Percentiles rank a stretch among this genome's conserved stretches.
Evolutionary conservation across 2,113 vertebrate genomes (phyloP).

Genomic region (Corvus cornix): DNA sequence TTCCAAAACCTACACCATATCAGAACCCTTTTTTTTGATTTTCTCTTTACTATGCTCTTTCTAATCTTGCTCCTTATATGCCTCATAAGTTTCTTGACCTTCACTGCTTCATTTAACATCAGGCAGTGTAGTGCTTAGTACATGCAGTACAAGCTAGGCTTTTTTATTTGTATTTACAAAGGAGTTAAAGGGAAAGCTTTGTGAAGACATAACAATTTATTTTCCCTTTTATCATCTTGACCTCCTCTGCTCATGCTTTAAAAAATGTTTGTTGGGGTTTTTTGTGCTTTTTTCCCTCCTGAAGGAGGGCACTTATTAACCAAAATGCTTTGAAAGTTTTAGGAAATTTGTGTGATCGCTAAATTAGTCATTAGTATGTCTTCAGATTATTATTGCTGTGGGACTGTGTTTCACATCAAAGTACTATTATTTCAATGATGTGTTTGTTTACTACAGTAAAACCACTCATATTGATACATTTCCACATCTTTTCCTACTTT

Average conservation of each 20-base stretch:
- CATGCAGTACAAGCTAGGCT: neutral
- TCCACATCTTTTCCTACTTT: neutral
- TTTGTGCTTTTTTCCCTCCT: neutral
- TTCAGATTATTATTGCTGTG: neutral
- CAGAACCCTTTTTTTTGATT: neutral
- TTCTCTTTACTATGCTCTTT: neutral
- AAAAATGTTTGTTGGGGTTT: neutral
- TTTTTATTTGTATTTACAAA: neutral
- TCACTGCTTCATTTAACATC: neutral
- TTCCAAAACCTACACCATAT: neutral
- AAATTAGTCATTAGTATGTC: conserved; percentile 14
- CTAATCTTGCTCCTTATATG: neutral
- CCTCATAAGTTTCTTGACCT: neutral
- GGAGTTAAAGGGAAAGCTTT: neutral
- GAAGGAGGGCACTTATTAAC: neutral
- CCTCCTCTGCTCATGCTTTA: neutral
- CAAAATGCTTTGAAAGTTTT: conserved; percentile 7
- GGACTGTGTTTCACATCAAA: conserved; percentile 26
- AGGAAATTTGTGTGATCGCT: neutral
- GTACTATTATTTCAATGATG: neutral
- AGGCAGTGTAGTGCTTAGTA: neutral
- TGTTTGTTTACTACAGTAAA: neutral
- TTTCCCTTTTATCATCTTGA: neutral
- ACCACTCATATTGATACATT: neutral
- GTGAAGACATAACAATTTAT: neutral